Conservation (phyloP, 2,888 invertebrate species). For the Chrysodeixis includens region DNA sequence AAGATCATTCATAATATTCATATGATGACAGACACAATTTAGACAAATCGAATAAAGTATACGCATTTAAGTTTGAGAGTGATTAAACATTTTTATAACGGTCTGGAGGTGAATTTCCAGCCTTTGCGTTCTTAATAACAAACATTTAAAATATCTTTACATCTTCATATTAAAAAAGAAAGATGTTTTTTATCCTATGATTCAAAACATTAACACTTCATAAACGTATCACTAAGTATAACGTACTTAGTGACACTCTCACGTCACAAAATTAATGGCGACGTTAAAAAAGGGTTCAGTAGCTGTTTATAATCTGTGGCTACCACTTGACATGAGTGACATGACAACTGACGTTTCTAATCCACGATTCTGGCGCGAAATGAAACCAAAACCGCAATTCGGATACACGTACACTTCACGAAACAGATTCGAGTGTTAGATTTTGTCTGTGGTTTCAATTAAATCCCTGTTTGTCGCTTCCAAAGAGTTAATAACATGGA, state of each 20-base stretch:
- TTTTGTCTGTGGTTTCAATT: conserved; percentile 34
- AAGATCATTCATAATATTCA: no score
- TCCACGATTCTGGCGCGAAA: conserved; percentile 22
- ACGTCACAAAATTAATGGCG: conserved; percentile 33
- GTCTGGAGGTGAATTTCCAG: no score
- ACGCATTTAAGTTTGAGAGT: no score
- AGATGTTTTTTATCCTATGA: not conserved
- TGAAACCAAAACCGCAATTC: conserved; percentile 37
- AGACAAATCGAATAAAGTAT: no score
- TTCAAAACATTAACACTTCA: not conserved
- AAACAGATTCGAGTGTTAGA: conserved; percentile 14
- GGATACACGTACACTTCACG: conserved; percentile 31
- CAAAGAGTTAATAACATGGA: conserved; percentile 17
- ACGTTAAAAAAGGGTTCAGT: conserved; percentile 28
- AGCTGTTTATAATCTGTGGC: conserved; percentile 17
- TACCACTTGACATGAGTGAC: conserved; percentile 29
- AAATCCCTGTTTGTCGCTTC: conserved; percentile 22
- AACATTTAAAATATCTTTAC: no score
- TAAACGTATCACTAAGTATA: not conserved
- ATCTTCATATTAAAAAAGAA: no score
- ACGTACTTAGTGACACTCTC: conserved; percentile 6
- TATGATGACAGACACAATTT: no score
- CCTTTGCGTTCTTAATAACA: no score
- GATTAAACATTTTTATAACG: no score
- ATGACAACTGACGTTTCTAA: conserved; percentile 30